phyloP scores from a whole-genome alignment of 2,888 invertebrate genomes.

The Xestia rhomboidea region DNA sequence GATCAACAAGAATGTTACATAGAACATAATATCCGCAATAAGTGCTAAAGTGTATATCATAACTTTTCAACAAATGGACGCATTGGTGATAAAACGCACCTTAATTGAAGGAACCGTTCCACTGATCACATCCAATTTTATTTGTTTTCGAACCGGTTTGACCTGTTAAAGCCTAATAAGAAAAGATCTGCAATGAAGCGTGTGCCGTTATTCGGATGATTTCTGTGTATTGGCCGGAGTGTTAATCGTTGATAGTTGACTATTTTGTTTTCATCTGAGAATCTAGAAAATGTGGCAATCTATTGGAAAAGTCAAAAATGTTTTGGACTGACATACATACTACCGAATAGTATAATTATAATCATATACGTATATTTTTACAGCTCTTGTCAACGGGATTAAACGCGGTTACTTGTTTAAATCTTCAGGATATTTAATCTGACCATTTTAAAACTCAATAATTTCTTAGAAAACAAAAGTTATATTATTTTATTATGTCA shows the following conservation, averaged over 20 bases:
- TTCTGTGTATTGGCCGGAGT: neutral
- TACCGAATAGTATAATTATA: too few species aligned
- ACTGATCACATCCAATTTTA: neutral
- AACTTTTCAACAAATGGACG: constrained; percentile 19
- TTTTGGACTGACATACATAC: too few species aligned
- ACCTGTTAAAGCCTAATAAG: neutral
- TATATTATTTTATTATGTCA: too few species aligned
- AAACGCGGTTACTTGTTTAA: too few species aligned
- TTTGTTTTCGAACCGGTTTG: constrained; percentile 37
- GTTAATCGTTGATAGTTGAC: neutral
- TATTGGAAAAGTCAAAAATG: too few species aligned
- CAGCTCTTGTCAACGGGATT: too few species aligned
- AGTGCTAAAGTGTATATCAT: constrained; percentile 6
- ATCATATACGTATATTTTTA: too few species aligned
- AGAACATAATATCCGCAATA: constrained; percentile 32
- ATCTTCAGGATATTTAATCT: too few species aligned
- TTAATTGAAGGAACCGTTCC: constrained; percentile 23
- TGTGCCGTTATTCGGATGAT: constrained; percentile 35
- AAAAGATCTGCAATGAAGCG: constrained; percentile 36
- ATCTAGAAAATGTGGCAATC: too few species aligned
- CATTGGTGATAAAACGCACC: constrained; percentile 10
- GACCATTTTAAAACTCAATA: too few species aligned
- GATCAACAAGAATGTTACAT: constrained; percentile 7
- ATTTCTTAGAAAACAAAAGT: too few species aligned
- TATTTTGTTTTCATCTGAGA: too few species aligned